These are phyloP conservation scores for Hippocampus mohnikei DNA, from an alignment of 2,113 vertebrate species.

Conservation along the genomic window DNA sequence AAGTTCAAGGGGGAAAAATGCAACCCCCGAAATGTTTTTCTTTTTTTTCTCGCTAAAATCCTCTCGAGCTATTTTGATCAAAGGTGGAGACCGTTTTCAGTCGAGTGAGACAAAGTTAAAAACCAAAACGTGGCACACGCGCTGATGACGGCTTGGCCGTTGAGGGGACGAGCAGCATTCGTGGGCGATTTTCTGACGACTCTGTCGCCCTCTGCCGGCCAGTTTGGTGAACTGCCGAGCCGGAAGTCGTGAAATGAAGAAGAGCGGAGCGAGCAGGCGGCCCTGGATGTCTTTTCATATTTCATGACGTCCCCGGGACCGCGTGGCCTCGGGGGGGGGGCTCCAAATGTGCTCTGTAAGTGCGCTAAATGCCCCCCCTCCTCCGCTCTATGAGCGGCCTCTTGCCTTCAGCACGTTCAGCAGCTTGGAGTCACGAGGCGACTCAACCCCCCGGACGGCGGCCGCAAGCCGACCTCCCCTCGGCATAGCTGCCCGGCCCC, in stretches of 20 bases:
- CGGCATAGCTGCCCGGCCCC: slow-evolving; percentile 30
- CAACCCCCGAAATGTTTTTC: too few relatives aligned
- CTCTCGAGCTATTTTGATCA: too few relatives aligned
- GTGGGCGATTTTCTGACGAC: background rate
- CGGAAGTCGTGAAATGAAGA: slow-evolving; percentile 1
- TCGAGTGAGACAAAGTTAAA: too few relatives aligned
- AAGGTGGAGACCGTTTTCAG: too few relatives aligned
- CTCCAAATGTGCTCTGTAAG: slow-evolving; percentile 63
- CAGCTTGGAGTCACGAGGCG: slow-evolving; percentile 67
- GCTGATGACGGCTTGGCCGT: too few relatives aligned
- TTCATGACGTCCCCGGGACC: slow-evolving; percentile 64
- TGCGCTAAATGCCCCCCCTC: slow-evolving; percentile 59
- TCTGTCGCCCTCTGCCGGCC: background rate
- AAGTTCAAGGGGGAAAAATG: too few relatives aligned
- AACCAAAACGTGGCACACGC: too few relatives aligned
- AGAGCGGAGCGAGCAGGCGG: slow-evolving; percentile 10
- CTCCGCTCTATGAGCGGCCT: slow-evolving; percentile 13
- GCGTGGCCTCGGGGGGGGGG: slow-evolving; percentile 46
- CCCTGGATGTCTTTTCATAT: slow-evolving; percentile 56
- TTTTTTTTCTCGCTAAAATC: too few relatives aligned
- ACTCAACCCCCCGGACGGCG: slow-evolving; percentile 60
- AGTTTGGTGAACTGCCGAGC: background rate
- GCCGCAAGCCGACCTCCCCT: slow-evolving; percentile 66
- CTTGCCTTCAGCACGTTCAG: slow-evolving; percentile 62
- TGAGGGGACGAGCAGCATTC: too few relatives aligned